A percentile compares a stretch with the other conserved stretches of the same genome.
Evolutionary conservation across 2,888 invertebrate genomes (phyloP).

Genomic region (Mellilla xanthometata): DNA sequence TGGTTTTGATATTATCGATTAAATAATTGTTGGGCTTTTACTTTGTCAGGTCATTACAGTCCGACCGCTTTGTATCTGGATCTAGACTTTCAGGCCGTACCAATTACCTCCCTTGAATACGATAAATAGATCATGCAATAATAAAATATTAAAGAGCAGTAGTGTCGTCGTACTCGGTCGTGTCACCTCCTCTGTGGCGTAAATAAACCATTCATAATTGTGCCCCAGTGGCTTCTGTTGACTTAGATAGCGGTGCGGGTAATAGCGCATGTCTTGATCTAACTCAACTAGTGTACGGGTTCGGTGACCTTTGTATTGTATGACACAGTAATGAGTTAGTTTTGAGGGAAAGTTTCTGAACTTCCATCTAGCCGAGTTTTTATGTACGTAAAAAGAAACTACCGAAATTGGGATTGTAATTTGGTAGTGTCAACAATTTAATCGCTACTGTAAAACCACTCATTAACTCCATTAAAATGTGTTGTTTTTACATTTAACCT

Average conservation of each 20-base stretch:
- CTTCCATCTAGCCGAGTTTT: no score
- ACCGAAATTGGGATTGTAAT: constrained; percentile 2
- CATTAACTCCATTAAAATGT: constrained; percentile 1
- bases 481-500: background rate
- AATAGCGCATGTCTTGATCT: constrained; percentile 4
- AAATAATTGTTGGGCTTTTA: no score
- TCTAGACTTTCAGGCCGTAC: background rate
- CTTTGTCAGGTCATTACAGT: no score
- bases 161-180: constrained; percentile 10
- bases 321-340: background rate
- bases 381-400: no score
- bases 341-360: background rate
- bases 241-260: constrained; percentile 13
- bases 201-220: constrained; percentile 12
- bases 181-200: constrained; percentile 17
- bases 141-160: background rate
- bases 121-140: no score
- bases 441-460: constrained; percentile 7
- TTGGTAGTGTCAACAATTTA: constrained; percentile 7
- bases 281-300: background rate
- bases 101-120: background rate
- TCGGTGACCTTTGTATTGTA: background rate
- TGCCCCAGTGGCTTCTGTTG: constrained; percentile 5
- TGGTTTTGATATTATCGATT: no score
- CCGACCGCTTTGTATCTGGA: background rate